Conservation (phyloP, 2,113 vertebrate genomes). For the Triplophysa tibetana region DNA sequence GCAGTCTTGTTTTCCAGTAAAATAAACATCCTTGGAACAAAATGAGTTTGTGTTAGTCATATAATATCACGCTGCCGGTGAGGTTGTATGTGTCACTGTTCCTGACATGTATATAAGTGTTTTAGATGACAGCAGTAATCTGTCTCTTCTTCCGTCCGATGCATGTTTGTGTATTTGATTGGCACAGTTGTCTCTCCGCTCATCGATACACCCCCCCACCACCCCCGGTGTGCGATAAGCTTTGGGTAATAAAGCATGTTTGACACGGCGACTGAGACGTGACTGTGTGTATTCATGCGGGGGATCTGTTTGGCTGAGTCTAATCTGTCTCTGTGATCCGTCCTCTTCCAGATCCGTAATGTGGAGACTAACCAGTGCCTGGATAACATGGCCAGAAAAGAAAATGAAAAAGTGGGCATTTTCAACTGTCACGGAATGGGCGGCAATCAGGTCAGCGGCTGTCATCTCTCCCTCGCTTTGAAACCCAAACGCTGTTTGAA, state of each 20-base stretch:
- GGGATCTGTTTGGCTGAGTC: conserved; percentile 14
- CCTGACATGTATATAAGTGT: conserved; percentile 26
- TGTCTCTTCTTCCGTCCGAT: not conserved
- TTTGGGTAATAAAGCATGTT: conserved; percentile 43
- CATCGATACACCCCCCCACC: conserved; percentile 1
- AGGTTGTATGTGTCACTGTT: too few relatives aligned
- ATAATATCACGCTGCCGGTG: too few relatives aligned
- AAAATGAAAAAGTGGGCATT: conserved; percentile 98
- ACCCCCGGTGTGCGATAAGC: not conserved
- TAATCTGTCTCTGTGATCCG: conserved; percentile 38
- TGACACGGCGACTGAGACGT: conserved; percentile 18
- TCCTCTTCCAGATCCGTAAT: conserved; percentile 84
- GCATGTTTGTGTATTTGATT: conserved; percentile 15
- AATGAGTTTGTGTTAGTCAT: conserved; percentile 7
- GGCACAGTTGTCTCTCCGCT: conserved; percentile 5
- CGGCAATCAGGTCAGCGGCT: conserved; percentile 89
- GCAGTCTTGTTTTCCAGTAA: too few relatives aligned
- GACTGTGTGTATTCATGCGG: conserved; percentile 36
- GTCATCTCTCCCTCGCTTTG: not conserved
- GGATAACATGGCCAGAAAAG: conserved; percentile 99
- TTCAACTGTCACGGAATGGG: conserved; percentile 99
- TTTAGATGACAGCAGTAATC: not conserved
- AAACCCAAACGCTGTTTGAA: not conserved
- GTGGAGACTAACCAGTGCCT: conserved; percentile 98
- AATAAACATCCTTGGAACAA: too few relatives aligned